Base-by-base conservation (phyloP, 2,888 invertebrate genomes). In the Tipula lateralis region DNA sequence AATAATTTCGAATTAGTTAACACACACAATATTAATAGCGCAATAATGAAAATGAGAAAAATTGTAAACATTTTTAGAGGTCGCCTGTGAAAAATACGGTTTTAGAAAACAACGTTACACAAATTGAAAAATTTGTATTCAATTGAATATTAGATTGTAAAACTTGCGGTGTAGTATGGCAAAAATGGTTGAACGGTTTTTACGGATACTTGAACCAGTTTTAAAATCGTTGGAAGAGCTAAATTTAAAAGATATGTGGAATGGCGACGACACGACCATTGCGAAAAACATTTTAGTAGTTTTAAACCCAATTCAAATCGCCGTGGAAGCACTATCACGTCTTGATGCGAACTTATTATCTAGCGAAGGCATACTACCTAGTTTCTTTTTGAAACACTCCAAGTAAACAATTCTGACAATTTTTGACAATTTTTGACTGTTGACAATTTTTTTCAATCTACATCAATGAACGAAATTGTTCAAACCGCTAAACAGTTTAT, bases 301-400 rank as follows among this genome's bases (percentile, higher is more conserved):
- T 29, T 84, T 84, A 5, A 39, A 84, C 12, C 39, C 83, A 39
- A 30, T 84, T n/a, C 66, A 84, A 84, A 82, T 30, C 7, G 82
- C 82, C 6, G 44, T 84, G 1, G 84, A 82, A 19, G 82, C 84
- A 12, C 29, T 82, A n/a, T 34, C 66, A 3, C 82, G 84, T 29
- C 3, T 44, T 1, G 82, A 84, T 82, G 30, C 84, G 16, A 82
- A 82, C 2, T 29, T 84, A 24, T 30, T 82, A 84, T 16, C 82
- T 6, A 34, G 32, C 12, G 84, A 84, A 83, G 84, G 82, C 29
- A 82, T 84, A 66, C 82, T 84, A 83, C 39, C n/a, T n/a, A 84
- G 39, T 84, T 82, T 30, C 66, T 84, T 82, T 84, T 84, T 81
- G 81, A 80, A 13, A n/a, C 84, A 29, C 81, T 84, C 5, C 6